Evolutionary conservation across 1,140 invertebrate species (phyloP), one percentile per base, ranked within the genome.

Genomic region (Aphelinus atriplicis): DNA sequence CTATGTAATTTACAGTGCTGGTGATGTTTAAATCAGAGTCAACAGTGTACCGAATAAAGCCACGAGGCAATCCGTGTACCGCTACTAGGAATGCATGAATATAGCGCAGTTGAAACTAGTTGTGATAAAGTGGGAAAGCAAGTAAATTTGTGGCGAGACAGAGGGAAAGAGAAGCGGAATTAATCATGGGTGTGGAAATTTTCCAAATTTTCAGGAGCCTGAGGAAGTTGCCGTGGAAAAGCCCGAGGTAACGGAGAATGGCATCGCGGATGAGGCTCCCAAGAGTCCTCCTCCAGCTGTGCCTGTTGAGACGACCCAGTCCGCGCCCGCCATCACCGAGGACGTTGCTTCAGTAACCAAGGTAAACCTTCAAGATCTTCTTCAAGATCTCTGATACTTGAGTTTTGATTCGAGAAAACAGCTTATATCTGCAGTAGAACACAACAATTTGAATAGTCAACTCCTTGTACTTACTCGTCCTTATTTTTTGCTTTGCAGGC

Each of bases 281-380:
- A 85, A 84, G 67, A 81, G 82, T 64, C 81, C 83, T 78, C 79
- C 84, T 46, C 81, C 83, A 66, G 79, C 82, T 53, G 78, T 86
- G n/a, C 82, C 81, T 4, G 77, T 77, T 45, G 85, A 86, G 73
- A 66, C 81, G 50, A 78, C 79, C 26, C 80, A 81, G 72, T 79
- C 79, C 10, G 82, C 81, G 46, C 84, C 86, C 7, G 86, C 83
- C 63, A 87, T 87, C 75, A 88, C 86, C 61, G 86, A 88, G 79
- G 87, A 88, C 73, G 87, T 88, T 68, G 83, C 87, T 65, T 87
- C 87, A 9, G 86, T 88, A 7, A 86, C 83, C 70, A 87, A 87
- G 83, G 87, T 87, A 26, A 26, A 26, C 26, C 26, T n/a, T n/a
- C n/a, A n/a, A n/a, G 26, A 26, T 26, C 26, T 0, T 26, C 26